phyloP scores from a whole-genome alignment of 2,797 vertebrate genomes.

The Limnodromus scolopaceus region DNA sequence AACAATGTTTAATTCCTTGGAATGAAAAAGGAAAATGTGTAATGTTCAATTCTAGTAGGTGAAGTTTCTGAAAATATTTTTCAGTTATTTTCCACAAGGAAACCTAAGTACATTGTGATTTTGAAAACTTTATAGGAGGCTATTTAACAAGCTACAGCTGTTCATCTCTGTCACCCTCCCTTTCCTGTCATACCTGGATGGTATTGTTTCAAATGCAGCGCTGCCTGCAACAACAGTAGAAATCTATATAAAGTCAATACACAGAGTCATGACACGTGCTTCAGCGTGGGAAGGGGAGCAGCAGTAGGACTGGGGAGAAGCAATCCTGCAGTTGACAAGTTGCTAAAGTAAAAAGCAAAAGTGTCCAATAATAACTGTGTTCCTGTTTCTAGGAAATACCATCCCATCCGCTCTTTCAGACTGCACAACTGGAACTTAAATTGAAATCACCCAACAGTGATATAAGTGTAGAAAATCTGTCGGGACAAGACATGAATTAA shows the following conservation, averaged over 20 bases:
- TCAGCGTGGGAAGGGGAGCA: not conserved
- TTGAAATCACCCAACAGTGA: not conserved
- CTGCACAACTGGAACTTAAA: not conserved
- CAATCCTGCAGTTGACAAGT: not conserved
- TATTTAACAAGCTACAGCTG: not conserved
- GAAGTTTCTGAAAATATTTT: not conserved
- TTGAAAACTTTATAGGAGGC: not conserved
- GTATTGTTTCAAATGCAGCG: not conserved
- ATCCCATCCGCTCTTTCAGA: not conserved
- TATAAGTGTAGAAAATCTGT: not conserved
- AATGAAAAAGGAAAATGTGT: not conserved
- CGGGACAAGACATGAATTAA: not conserved
- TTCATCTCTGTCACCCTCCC: not conserved
- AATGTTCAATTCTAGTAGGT: not conserved
- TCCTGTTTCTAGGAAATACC: not conserved
- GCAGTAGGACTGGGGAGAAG: not conserved
- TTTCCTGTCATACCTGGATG: not conserved
- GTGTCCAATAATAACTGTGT: not conserved
- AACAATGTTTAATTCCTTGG: not conserved
- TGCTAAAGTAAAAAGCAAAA: not conserved
- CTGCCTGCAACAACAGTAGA: not conserved
- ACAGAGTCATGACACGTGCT: not conserved
- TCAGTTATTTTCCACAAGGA: not conserved
- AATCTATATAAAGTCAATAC: not conserved
- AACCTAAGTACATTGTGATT: not conserved